Evolutionary conservation across 2,888 invertebrate genomes (phyloP).

Genomic region (Xylota sylvarum): DNA sequence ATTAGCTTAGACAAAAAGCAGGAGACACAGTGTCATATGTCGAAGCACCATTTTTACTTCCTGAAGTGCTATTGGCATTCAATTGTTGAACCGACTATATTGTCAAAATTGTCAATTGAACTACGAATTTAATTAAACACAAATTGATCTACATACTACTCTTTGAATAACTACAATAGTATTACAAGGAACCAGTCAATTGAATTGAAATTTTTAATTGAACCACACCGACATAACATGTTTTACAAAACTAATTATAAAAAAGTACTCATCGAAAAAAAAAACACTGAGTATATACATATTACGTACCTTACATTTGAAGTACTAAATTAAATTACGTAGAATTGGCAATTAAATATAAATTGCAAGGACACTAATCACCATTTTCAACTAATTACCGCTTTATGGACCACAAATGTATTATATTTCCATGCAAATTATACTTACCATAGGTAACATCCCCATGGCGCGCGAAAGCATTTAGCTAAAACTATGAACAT

Average conservation of each 20-base stretch:
- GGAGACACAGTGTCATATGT: too few species aligned
- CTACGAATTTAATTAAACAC: too few species aligned
- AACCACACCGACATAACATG: background rate
- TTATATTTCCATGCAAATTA: constrained; percentile 11
- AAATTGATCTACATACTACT: too few species aligned
- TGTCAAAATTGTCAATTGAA: too few species aligned
- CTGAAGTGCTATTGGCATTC: too few species aligned
- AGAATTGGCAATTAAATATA: constrained; percentile 4
- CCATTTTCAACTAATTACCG: constrained; percentile 16
- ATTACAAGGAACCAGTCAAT: background rate
- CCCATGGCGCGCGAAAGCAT: background rate
- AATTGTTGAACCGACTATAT: too few species aligned
- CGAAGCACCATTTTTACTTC: too few species aligned
- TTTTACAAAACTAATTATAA: background rate
- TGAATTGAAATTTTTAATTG: background rate
- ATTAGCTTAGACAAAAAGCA: too few species aligned
- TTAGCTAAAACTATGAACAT: background rate
- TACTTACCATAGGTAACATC: background rate
- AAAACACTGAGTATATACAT: background rate
- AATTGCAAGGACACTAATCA: constrained; percentile 10
- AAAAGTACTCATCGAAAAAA: background rate
- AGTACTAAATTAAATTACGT: background rate
- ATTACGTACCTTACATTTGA: background rate
- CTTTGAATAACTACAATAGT: background rate
- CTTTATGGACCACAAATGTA: constrained; percentile 13